Conservation (phyloP, 2,888 invertebrate genomes). For the Holacanthella duospinosa region DNA sequence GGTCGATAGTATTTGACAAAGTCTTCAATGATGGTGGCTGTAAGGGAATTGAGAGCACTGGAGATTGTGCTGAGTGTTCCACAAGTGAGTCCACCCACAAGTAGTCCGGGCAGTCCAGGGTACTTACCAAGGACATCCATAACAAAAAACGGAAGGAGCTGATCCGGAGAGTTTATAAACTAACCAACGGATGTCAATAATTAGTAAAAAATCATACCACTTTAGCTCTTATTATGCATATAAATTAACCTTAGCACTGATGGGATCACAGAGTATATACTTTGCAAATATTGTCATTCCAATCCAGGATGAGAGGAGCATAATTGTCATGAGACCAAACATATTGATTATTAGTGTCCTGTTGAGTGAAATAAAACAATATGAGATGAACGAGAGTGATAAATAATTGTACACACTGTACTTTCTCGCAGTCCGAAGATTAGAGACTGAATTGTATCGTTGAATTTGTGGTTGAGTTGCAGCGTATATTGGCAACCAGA, state of each 20-base stretch:
- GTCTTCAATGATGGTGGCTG: conserved; percentile 47
- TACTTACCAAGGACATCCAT: conserved; percentile 13
- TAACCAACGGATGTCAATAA: not conserved
- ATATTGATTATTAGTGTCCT: conserved; percentile 56
- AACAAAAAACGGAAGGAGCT: conserved; percentile 46
- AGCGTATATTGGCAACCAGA: conserved; percentile 21
- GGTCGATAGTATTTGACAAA: conserved; percentile 39
- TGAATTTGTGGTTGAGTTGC: conserved; percentile 21
- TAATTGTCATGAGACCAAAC: conserved; percentile 63
- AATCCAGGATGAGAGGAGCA: conserved; percentile 74
- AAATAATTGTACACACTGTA: not conserved
- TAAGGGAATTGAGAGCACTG: conserved; percentile 48
- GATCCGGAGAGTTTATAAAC: conserved; percentile 17
- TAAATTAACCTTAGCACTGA: conserved; percentile 48
- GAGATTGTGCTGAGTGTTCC: conserved; percentile 45
- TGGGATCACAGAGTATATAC: conserved; percentile 75
- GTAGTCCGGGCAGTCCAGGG: conserved; percentile 17
- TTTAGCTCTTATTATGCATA: not conserved
- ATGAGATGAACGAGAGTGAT: too few relatives aligned
- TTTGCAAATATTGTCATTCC: conserved; percentile 74
- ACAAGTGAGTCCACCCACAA: conserved; percentile 28
- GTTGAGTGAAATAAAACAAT: too few relatives aligned
- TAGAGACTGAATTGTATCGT: conserved; percentile 14
- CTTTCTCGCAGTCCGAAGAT: not conserved
- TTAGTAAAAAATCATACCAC: not conserved